A percentile compares a stretch with the other conserved stretches of the same genome.
Conservation (phyloP, 1,140 invertebrate genomes). For the Drosophila pseudoobscura region DNA sequence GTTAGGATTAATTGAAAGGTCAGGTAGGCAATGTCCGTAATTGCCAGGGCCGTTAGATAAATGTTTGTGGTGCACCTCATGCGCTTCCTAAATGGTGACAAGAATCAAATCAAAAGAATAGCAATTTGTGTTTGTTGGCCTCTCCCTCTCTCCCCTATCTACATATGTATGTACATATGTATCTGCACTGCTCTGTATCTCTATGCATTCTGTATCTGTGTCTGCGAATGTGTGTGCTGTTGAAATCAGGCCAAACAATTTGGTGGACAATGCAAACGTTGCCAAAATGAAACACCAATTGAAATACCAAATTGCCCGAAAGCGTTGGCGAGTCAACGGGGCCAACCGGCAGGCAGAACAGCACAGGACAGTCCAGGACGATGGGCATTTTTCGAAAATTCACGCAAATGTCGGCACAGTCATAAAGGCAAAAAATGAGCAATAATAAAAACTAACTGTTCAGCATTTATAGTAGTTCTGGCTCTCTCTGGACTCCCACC, state of each 20-base stretch:
- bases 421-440: conserved; percentile 66
- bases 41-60: conserved; percentile 89
- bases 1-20: conserved; percentile 88
- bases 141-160: too few relatives aligned
- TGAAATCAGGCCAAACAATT: conserved; percentile 52
- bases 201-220: conserved; percentile 3
- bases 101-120: conserved; percentile 24
- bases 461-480: conserved; percentile 30
- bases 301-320: conserved; percentile 63
- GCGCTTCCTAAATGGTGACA: conserved; percentile 84
- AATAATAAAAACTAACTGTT: conserved; percentile 67
- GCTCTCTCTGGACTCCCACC: too few relatives aligned
- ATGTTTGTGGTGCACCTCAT: conserved; percentile 91
- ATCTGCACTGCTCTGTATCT: too few relatives aligned
- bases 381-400: conserved; percentile 30
- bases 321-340: not conserved
- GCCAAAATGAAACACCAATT: conserved; percentile 67
- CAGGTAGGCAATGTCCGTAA: conserved; percentile 89
- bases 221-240: not conserved
- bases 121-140: conserved; percentile 31
- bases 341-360: not conserved
- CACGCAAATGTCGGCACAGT: conserved; percentile 57
- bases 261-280: conserved; percentile 38
- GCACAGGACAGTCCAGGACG: not conserved
- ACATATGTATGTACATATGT: too few relatives aligned